A percentile compares a stretch with the other conserved stretches of the same genome.
phyloP scores from a whole-genome alignment of 2,113 vertebrate genomes.

The Hyaena hyaena region DNA sequence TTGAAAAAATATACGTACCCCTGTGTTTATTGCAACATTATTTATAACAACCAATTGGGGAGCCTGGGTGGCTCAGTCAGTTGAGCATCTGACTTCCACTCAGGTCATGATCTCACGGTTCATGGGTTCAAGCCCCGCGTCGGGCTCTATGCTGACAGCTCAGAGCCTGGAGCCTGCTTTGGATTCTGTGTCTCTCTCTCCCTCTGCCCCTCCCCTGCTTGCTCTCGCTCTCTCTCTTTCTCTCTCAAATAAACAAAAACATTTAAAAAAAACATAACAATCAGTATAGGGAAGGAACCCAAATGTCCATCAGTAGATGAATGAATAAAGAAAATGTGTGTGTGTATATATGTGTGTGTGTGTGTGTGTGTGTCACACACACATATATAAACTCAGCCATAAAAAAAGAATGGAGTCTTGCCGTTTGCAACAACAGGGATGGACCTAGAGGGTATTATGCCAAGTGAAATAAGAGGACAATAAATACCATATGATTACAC shows the following conservation, averaged over 20 bases:
- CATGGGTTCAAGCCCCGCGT: too few species aligned
- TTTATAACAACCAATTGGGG: neutral
- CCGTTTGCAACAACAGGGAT: neutral
- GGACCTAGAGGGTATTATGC: neutral
- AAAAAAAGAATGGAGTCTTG: neutral
- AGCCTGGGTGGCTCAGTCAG: too few species aligned
- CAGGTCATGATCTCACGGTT: too few species aligned
- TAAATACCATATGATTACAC: neutral
- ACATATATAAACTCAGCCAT: neutral
- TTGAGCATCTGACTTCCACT: too few species aligned
- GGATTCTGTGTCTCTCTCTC: too few species aligned
- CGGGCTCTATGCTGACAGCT: too few species aligned
- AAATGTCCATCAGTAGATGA: neutral
- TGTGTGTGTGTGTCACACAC: neutral
- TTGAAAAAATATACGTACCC: neutral
- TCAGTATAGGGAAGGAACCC: neutral
- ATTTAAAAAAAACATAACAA: too few species aligned
- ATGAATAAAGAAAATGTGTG: neutral
- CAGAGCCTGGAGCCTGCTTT: too few species aligned
- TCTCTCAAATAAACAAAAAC: too few species aligned
- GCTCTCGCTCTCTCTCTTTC: too few species aligned
- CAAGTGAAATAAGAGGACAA: neutral
- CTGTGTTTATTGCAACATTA: neutral
- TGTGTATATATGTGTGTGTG: neutral
- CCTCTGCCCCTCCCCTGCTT: too few species aligned